Evolutionary conservation across 2,113 vertebrate genomes (phyloP).

Genomic region (Hippocampus abdominalis): DNA sequence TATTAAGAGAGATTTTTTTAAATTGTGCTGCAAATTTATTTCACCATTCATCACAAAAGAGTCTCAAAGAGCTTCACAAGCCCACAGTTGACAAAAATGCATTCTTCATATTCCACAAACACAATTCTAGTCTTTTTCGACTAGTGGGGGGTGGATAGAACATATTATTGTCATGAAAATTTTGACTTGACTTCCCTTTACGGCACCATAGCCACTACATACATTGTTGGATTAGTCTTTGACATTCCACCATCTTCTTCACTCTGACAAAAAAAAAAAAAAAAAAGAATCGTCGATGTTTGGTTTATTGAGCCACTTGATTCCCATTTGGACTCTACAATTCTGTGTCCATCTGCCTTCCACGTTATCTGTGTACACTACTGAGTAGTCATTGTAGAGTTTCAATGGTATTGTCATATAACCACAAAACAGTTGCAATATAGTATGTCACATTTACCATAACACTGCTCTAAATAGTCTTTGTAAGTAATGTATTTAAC

Average conservation of each 20-base stretch:
- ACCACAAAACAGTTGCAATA: neutral
- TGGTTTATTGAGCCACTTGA: slow-evolving; percentile 10
- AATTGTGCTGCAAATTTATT: no score
- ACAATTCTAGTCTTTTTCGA: no score
- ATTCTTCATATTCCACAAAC: no score
- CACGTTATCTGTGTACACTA: slow-evolving; percentile 5
- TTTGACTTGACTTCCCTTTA: no score
- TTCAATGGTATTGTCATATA: neutral
- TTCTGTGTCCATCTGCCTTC: neutral
- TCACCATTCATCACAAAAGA: no score
- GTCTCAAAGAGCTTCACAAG: no score
- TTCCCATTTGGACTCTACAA: slow-evolving; percentile 1
- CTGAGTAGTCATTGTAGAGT: neutral
- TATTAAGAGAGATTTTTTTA: no score
- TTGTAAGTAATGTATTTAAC: neutral
- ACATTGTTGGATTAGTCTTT: slow-evolving; percentile 50
- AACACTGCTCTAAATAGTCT: slow-evolving; percentile 7
- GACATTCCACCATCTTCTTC: slow-evolving; percentile 47
- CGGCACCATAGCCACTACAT: slow-evolving; percentile 54
- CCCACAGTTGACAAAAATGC: no score
- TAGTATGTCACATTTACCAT: slow-evolving; percentile 1
- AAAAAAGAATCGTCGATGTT: slow-evolving; percentile 8
- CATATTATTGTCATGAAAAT: no score
- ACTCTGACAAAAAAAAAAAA: neutral
- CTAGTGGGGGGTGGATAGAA: no score